Conservation (phyloP, 1,140 invertebrate genomes). For the Cylas formicarius region DNA sequence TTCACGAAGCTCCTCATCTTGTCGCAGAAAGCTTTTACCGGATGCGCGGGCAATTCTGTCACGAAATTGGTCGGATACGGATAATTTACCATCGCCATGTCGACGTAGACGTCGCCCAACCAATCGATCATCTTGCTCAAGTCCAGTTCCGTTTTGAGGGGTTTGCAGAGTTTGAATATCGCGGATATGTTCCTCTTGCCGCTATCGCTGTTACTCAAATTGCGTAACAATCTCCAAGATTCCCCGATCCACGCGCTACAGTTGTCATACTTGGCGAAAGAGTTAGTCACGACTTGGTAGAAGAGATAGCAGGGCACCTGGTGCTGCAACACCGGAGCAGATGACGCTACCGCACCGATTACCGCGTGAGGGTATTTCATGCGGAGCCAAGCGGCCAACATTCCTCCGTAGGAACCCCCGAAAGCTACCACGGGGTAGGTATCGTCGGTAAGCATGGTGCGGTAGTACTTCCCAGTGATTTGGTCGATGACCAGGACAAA, state of each 20-base stretch:
- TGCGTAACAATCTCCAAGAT: conserved; percentile 67
- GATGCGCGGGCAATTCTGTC: conserved; percentile 72
- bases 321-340: conserved; percentile 92
- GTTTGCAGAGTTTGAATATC: conserved; percentile 66
- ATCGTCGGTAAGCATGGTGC: conserved; percentile 27
- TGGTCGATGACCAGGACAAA: conserved; percentile 74
- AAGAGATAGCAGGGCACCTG: conserved; percentile 73
- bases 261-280: conserved; percentile 57
- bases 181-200: conserved; percentile 53
- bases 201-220: conserved; percentile 14
- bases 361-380: conserved; percentile 93
- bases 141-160: conserved; percentile 52
- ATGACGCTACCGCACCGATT: conserved; percentile 82
- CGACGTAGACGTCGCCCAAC: conserved; percentile 61
- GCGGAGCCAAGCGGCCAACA: conserved; percentile 92
- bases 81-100: conserved; percentile 89
- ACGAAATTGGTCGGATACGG: conserved; percentile 81
- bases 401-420: conserved; percentile 93
- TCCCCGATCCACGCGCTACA: conserved; percentile 69
- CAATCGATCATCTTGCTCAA: conserved; percentile 52
- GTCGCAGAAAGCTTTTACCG: conserved; percentile 58
- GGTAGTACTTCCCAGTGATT: conserved; percentile 43
- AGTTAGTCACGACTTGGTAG: conserved; percentile 69
- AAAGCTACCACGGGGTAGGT: conserved; percentile 76
- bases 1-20: conserved; percentile 34